These are phyloP conservation scores for Caradrina kadenii DNA, from an alignment of 2,888 invertebrate species.

Conservation along the genomic window DNA sequence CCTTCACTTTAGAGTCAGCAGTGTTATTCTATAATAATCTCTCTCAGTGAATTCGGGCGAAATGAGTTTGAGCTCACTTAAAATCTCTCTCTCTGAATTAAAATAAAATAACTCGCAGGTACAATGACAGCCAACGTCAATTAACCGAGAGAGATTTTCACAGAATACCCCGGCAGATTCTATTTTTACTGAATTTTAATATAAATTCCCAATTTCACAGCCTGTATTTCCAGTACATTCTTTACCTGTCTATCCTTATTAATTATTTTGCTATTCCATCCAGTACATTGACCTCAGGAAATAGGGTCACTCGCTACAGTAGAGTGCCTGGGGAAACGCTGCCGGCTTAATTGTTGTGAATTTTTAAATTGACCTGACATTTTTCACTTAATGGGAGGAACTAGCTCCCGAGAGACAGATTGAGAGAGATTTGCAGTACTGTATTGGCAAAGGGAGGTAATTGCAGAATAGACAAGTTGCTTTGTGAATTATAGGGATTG, in stretches of 20 bases:
- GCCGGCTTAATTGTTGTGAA: constrained; percentile 44
- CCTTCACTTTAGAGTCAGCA: too few species aligned
- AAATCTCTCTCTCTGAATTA: too few species aligned
- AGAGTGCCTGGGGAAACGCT: constrained; percentile 23
- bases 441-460: too few species aligned
- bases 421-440: background rate
- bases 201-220: background rate
- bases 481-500: too few species aligned
- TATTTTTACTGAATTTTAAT: background rate
- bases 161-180: background rate
- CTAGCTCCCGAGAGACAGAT: background rate
- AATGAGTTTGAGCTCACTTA: too few species aligned
- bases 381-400: constrained; percentile 31
- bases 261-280: constrained; percentile 36
- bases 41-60: too few species aligned
- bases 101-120: too few species aligned
- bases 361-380: constrained; percentile 39
- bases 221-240: constrained; percentile 7
- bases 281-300: constrained; percentile 62
- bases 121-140: too few species aligned
- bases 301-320: constrained; percentile 57
- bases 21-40: too few species aligned
- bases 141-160: too few species aligned
- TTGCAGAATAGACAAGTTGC: too few species aligned
- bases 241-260: constrained; percentile 22